Base-by-base conservation (phyloP, 1,140 invertebrate species). In the Ericerus pela region DNA sequence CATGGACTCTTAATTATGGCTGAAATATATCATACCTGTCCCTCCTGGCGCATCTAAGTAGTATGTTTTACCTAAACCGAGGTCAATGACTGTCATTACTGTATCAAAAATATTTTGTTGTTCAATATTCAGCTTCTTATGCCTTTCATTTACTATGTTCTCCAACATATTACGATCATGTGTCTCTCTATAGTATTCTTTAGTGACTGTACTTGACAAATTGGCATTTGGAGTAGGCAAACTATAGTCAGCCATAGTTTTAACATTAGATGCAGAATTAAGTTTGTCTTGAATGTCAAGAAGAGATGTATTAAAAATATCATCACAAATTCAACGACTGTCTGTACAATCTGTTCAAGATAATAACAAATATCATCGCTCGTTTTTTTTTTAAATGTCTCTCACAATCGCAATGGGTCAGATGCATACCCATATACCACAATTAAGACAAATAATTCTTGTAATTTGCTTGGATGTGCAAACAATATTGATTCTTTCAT, bases 1-100 rank as follows among this genome's bases (percentile, higher is more conserved):
- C n/a, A n/a, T n/a, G n/a, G n/a, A n/a, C n/a, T n/a, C n/a, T n/a
- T n/a, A n/a, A n/a, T n/a, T n/a, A n/a, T n/a, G n/a, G n/a, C n/a
- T 33, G n/a, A 63, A 31, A 57, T 63, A 65, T 36, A 57, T 63
- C 54, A 64, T 65, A 20, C 62, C 59, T 14, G 61, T 64, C 28
- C 59, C 60, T 55, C 65, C 65, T 27, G 64, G 67, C 22, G 65
- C 65, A 63, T 68, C 62, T 31, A 67, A 52, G 60, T 66, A 68
- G 54, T 58, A 59, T 12, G 60, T 30, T 53, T 52, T 52, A 2
- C 61, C 47, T 58, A 12, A 55, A 18, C 41, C 29, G 33, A 10
- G 36, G 24, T 30, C 20, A 55, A 58, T 33, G 22, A 30, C 55
- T 10, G 8, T 4, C 28, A 24, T 22, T 2, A 58, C 51, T 31